Base-by-base conservation (phyloP, 2,888 invertebrate genomes). In the Idaea dimidiata region DNA sequence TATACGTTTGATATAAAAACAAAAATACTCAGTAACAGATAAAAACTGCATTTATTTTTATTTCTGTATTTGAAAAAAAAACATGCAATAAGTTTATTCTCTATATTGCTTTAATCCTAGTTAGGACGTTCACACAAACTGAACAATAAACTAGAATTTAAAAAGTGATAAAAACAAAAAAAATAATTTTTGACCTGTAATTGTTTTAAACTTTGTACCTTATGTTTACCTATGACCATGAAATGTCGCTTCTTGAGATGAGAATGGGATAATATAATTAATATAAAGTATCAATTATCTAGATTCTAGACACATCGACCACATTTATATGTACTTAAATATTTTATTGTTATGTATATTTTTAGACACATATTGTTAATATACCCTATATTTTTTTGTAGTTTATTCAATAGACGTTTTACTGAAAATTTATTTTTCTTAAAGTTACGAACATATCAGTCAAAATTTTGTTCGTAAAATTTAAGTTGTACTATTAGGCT, bases 241-340 rank as follows among this genome's bases (percentile, higher is more conserved):
- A 8, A 43, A 10, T 14, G 43, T 43, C 43, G 10, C 14, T 43
- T 43, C 43, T 3, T 43, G 14, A 43, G 43, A 43, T 43, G 43
- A 7, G 10, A 43, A 43, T 43, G 14, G 10, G 7, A 43, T 43
- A 33, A 43, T 43, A 14, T 43, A 24, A 43, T 10, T 43, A 43
- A 10, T 10, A 43, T 43, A 43, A 43, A 43, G 43, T 43, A 43
- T 65, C 58, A 64, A 59, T n/a, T 64, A 24, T 24, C 24, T 59
- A 64, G 59, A 60, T 57, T 14, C 43, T 43, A 43, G 43, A 43
- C 43, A 43, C 43, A 17, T 56, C 57, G 17, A 24, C 31, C 18
- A 16, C 31, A 18, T 57, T 24, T 57, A 57, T 18, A 57, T 43
- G 43, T 43, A 43, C 43, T 43, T 43, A 43, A 43, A 43, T 43